These are phyloP conservation scores for Chelidonichthys spinosus DNA, from an alignment of 2,797 vertebrate genomes.

Conservation along the genomic window DNA sequence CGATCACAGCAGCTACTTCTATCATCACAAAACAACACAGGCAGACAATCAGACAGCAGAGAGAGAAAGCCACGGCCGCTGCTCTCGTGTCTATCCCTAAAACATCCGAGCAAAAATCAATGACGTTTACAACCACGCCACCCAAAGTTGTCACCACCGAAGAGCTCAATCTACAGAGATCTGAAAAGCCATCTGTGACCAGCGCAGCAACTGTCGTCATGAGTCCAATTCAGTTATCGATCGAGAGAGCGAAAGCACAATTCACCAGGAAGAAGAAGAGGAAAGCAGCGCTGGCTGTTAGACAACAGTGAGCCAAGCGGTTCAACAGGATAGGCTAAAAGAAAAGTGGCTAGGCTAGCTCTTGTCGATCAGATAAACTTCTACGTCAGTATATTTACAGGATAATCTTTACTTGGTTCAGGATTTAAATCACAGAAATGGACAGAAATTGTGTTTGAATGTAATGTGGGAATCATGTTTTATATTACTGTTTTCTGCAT, in stretches of 20 bases:
- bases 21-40: conserved; percentile 29
- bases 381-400: conserved; percentile 3
- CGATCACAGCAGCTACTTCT: conserved; percentile 23
- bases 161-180: conserved; percentile 7
- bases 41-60: conserved; percentile 52
- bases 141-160: conserved; percentile 1
- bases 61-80: conserved; percentile 21
- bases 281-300: conserved; percentile 43
- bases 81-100: conserved; percentile 1
- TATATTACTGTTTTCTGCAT: conserved; percentile 43
- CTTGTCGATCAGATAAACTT: conserved; percentile 22
- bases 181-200: conserved; percentile 14
- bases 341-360: conserved; percentile 16
- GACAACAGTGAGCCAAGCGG: conserved; percentile 24
- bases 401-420: conserved; percentile 31
- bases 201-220: conserved; percentile 40
- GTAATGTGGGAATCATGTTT: conserved; percentile 45
- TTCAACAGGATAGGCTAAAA: conserved; percentile 11
- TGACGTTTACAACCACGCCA: conserved; percentile 38
- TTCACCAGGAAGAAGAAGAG: conserved; percentile 74
- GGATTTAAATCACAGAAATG: conserved; percentile 26
- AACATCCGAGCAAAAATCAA: conserved; percentile 44
- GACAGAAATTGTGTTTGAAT: conserved; percentile 39
- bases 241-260: conserved; percentile 67
- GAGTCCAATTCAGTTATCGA: conserved; percentile 67